Base-by-base conservation (phyloP, 2,797 vertebrate genomes). In the Pipistrellus kuhlii region DNA sequence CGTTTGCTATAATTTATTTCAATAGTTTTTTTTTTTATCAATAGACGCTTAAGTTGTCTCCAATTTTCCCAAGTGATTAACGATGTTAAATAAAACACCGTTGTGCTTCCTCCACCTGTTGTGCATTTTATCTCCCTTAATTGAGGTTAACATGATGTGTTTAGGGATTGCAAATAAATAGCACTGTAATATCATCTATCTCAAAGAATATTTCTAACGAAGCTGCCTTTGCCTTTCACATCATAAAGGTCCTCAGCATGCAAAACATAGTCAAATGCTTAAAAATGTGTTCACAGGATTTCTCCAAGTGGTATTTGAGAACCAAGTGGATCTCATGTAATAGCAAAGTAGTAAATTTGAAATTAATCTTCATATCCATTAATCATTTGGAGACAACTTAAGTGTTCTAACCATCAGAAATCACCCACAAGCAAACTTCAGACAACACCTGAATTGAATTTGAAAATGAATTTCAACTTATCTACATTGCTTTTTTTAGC, bases 401-500 rank as follows among this genome's bases (percentile, higher is more conserved):
- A 72, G 12, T 81, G 27, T 94, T 90, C 85, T 75, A 68, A 46
- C 6, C 20, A 68, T 84, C 32, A 94, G 87, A 71, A 72, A 73
- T 95, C 41, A 93, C 85, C 66, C n/a, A 0, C 85, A 80, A 85
- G 30, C 69, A 80, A 81, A 53, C 57, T 76, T 90, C 85, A 94
- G 48, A 83, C 38, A 59, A 8, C 73, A 88, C 71, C 94, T 38
- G 32, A 94, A 94, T 93, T 85, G 69, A 73, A 48, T 78, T 64
- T 84, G 78, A 88, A 97, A 94, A 90, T 75, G 48, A 96, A 75
- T 85, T 89, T 93, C 72, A 12, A 96, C 30, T 86, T 97, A 88
- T 93, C 69, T 83, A 2, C 96, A 97, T 97, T 88, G 73, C 89
- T 94, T 89, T 97, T 97, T 96, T 97, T 98, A 97, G 97, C 96